These are phyloP conservation scores for Micoletzkya japonica DNA, from an alignment of 2,888 invertebrate genomes.

Conservation along the genomic window DNA sequence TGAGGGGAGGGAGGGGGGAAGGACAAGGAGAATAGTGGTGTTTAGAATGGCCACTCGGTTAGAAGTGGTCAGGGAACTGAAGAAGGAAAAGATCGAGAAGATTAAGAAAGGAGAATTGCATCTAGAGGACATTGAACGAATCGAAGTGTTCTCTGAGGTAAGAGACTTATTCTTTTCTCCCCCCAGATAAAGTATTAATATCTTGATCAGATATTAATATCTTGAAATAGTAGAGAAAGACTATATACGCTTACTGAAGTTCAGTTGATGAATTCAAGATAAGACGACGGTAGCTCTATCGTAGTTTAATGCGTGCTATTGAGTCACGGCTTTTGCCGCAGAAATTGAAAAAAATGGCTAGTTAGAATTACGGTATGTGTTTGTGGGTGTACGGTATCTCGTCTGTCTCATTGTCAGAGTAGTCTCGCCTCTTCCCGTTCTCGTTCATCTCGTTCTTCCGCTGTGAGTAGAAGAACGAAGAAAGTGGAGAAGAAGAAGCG, in stretches of 20 bases:
- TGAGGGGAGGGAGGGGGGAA: not conserved
- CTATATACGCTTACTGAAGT: too few species aligned
- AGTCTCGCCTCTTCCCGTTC: slow-evolving; percentile 15
- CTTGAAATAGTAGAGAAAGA: too few species aligned
- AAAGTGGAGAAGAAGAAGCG: slow-evolving; percentile 23
- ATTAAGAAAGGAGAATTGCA: not conserved
- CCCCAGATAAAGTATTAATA: too few species aligned
- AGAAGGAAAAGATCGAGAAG: not conserved
- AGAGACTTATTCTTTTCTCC: too few species aligned
- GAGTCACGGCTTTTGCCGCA: not conserved
- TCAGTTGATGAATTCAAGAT: too few species aligned
- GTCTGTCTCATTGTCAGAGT: slow-evolving; percentile 7
- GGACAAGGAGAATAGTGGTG: not conserved
- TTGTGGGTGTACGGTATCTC: slow-evolving; percentile 1
- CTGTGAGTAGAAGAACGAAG: slow-evolving; percentile 25
- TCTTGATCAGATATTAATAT: too few species aligned
- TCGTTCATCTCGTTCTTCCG: slow-evolving; percentile 9
- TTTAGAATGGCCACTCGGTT: slow-evolving; percentile 11
- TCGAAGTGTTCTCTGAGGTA: slow-evolving; percentile 24
- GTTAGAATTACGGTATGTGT: not conserved
- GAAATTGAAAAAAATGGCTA: not conserved
- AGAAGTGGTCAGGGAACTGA: slow-evolving; percentile 10
- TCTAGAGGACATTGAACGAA: slow-evolving; percentile 11
- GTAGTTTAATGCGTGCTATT: not conserved
- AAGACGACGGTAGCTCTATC: too few species aligned